Evolutionary conservation across 2,888 invertebrate species (phyloP), one percentile per base, ranked within the genome.

Genomic region (Scotopteryx bipunctaria): DNA sequence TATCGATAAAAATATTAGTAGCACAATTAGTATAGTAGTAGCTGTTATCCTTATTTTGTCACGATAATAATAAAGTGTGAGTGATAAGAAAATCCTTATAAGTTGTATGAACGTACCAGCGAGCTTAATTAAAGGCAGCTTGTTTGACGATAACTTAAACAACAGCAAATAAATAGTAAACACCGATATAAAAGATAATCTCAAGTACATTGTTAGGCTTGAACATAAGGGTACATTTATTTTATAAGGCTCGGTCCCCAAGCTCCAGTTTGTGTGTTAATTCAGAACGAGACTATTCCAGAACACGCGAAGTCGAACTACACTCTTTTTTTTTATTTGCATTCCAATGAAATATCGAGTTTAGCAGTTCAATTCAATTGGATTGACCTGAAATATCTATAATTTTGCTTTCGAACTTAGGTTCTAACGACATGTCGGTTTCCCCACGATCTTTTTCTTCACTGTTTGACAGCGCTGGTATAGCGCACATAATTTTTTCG

Each of bases 121-220:
- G 37, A 46, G 52, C 25, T 37, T 42, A 52, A 52, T 52, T 52
- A 52, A 46, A 11, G 6, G 31, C 47, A 38, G 33, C 43, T 43
- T 38, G 47, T 43, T 47, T 47, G 47, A 42, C 42, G 19, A 37
- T 53, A 52, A 41, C 35, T 41, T 25, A 42, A 23, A 14, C 15
- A 25, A 42, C 36, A 25, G 15, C 33, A 47, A 47, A 53, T 43
- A 53, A 43, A 47, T 47, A 47, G 47, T 47, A 21, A 36, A 47
- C 42, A 38, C 47, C 25, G 43, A 53, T 53, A 23, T 17, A 42
- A 17, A 37, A 53, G 52, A 53, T 53, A 47, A 47, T 46, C 42
- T 42, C 25, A 29, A 9, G 21, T 47, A 43, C 42, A 53, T 47
- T 47, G 46, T 53, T 53, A 42, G 42, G 42, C 15, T 9, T 37